A percentile compares a stretch with the other conserved stretches of the same genome.
Evolutionary conservation across 2,113 vertebrate genomes (phyloP).

Genomic region (Ahaetulla prasina): DNA sequence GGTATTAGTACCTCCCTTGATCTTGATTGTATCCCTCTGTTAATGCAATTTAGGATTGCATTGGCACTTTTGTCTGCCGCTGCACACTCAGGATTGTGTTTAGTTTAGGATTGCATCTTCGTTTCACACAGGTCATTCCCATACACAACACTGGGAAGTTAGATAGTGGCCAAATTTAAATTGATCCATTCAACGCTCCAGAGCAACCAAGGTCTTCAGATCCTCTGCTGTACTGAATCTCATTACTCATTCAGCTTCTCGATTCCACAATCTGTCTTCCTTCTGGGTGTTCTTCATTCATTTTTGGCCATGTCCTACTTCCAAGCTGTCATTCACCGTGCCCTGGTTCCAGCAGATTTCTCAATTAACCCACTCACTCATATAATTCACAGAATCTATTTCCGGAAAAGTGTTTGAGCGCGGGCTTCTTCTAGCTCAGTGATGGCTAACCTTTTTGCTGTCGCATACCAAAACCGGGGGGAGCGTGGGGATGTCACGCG

Average conservation of each 20-base stretch:
- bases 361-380: background rate
- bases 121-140: background rate
- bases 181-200: too few species aligned
- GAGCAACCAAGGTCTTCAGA: background rate
- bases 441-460: too few species aligned
- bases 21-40: too few species aligned
- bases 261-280: background rate
- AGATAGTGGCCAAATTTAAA: background rate
- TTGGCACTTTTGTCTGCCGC: too few species aligned
- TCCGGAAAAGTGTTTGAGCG: background rate
- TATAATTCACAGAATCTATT: slow-evolving; percentile 9
- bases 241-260: background rate
- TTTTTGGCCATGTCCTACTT: background rate
- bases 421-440: background rate
- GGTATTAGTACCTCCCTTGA: too few species aligned
- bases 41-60: too few species aligned
- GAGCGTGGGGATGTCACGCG: too few species aligned
- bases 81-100: too few species aligned
- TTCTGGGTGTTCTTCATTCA: background rate
- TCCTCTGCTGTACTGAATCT: background rate
- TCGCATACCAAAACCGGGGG: too few species aligned
- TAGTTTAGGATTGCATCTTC: too few species aligned
- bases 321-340: background rate
- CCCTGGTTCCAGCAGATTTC: background rate
- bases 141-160: background rate